Evolutionary conservation across 2,888 invertebrate genomes (phyloP), one percentile per base, ranked within the genome.

Genomic region (Aleiodes alternator): DNA sequence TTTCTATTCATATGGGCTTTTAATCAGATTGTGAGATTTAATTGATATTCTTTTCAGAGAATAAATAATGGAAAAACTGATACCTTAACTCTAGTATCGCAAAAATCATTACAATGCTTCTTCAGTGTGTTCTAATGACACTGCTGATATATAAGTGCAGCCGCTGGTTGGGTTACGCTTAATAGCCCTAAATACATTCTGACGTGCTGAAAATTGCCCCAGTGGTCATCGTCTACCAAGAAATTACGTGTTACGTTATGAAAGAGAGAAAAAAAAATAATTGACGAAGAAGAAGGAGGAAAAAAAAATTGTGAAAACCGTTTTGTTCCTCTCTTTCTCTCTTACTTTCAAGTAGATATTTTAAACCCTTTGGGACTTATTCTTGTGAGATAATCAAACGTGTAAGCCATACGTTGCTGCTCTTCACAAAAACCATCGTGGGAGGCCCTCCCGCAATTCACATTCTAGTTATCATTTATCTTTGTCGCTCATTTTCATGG

Each of bases 361-460:
- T 23, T 55, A 8, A 50, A 14, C 72, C 72, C 31, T 57, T 56
- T 43, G 64, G 43, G 16, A 43, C 23, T 43, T 64, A 64, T 64
- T 48, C 64, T 64, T 43, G 64, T 64, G 43, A 64, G 64, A 79
- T 79, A 77, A 79, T 77, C 77, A 79, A 79, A 77, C 76, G 79
- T 77, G 79, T 77, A 72, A 77, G 76, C 79, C 79, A 79, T 79
- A 79, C 73, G 79, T 77, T 74, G 77, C 69, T 66, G 75, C 23
- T 1, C 23, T 23, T 23, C 2, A 76, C 72, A 76, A 72, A 23
- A 78, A 73, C 64, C 76, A 59, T 75, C 76, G 79, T 77, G 79
- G 79, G 79, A 77, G 79, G 79, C 75, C 78, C 69, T 48, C 57
- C 57, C 55, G 73, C 73, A 56, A 73, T 73, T 73, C 73, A 64